A percentile compares a stretch with the other conserved stretches of the same genome.
Conservation (phyloP, 2,113 vertebrate species). For the Eonycteris spelaea region DNA sequence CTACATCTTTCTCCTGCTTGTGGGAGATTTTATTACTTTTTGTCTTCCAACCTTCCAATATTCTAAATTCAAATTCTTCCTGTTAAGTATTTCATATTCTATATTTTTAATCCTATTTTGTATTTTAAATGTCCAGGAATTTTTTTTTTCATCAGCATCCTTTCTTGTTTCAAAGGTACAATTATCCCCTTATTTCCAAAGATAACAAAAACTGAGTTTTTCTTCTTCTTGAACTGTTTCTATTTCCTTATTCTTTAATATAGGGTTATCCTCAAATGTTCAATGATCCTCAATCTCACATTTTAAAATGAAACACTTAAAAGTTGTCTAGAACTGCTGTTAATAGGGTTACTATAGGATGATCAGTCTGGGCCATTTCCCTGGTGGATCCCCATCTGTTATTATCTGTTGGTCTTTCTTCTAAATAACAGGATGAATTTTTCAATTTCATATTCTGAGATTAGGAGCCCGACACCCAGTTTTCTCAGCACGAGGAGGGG, state of each 20-base stretch:
- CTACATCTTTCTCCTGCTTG: background rate
- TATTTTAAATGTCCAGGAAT: background rate
- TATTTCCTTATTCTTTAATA: background rate
- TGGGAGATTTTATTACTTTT: background rate
- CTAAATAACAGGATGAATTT: background rate
- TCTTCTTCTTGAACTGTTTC: background rate
- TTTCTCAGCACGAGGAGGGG: background rate
- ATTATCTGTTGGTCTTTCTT: background rate
- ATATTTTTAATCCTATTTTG: background rate
- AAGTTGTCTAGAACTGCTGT: background rate
- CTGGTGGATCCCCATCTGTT: background rate
- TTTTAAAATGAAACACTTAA: background rate
- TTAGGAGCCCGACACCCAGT: background rate
- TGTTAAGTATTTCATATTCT: background rate
- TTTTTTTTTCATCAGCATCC: background rate
- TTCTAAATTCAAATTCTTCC: background rate
- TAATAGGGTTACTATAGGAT: background rate
- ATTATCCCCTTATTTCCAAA: background rate
- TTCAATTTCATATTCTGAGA: background rate
- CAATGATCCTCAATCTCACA: background rate
- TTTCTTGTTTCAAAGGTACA: slow-evolving; percentile 5
- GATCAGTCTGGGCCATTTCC: background rate
- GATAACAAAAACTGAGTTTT: background rate
- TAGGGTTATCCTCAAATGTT: background rate
- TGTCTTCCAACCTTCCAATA: background rate